A percentile compares a stretch with the other conserved stretches of the same genome.
phyloP scores from a whole-genome alignment of 2,113 vertebrate genomes.

The Indicator maculatus region DNA sequence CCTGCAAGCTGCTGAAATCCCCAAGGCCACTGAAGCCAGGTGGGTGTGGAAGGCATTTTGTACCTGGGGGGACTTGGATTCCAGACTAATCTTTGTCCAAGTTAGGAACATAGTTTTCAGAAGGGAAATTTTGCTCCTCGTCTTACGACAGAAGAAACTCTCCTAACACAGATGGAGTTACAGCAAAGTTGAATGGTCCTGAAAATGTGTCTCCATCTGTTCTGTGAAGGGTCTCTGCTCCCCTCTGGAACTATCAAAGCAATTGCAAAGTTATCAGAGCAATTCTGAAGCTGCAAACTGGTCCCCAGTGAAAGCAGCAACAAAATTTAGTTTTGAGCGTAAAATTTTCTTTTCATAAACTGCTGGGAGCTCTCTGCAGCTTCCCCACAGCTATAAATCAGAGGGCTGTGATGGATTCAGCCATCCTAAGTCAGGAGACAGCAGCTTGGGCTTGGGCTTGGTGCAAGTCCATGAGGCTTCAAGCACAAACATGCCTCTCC shows the following conservation, averaged over 20 bases:
- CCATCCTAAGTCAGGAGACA: background rate
- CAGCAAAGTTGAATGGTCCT: background rate
- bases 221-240: background rate
- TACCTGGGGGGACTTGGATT: background rate
- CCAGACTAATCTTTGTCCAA: background rate
- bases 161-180: background rate
- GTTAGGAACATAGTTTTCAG: background rate
- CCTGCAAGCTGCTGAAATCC: background rate
- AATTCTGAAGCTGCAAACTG: background rate
- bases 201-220: slow-evolving; percentile 46
- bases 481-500: background rate
- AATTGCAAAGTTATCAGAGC: slow-evolving; percentile 34
- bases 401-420: background rate
- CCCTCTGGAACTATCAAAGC: slow-evolving; percentile 7
- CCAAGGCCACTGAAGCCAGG: background rate
- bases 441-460: slow-evolving; percentile 2
- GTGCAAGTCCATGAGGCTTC: background rate
- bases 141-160: background rate
- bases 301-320: background rate
- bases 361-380: background rate
- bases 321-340: background rate
- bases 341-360: background rate
- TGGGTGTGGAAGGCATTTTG: background rate
- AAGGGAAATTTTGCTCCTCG: background rate
- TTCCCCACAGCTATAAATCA: background rate